Base-by-base conservation (phyloP, 2,888 invertebrate species). In the Stomorhina lunata region DNA sequence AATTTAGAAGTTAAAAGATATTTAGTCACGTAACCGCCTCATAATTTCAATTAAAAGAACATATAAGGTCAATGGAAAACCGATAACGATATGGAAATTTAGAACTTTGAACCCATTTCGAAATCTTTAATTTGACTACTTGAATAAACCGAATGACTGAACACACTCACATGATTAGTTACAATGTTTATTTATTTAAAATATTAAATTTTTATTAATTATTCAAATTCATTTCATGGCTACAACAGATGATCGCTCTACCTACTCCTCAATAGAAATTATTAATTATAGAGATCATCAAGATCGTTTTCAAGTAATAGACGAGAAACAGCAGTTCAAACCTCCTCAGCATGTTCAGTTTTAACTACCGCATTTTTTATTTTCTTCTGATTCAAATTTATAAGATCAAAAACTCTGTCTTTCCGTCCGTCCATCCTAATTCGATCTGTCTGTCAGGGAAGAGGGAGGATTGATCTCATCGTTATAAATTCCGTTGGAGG, bases 301-400 rank as follows among this genome's bases (percentile, higher is more conserved):
- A 17, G 25, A 80, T 50, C 57, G n/a, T n/a, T n/a, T n/a, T n/a
- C n/a, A n/a, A 57, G 43, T 48, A 34, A 6, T 32, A 63, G 50
- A n/a, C n/a, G n/a, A n/a, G n/a, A n/a, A n/a, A n/a, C 61, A 12
- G 40, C 59, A 50, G 22, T 32, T n/a, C 22, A 10, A 40, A 2
- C 32, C 10, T 29, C 75, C 69, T 32, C 59, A 69, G 53, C 50
- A 72, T 77, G 65, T 59, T 75, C 2, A 32, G 50, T 61, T 69
- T n/a, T 4, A 53, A 68, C 80, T 80, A 75, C 80, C 61, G 68
- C 80, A 29, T 80, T 68, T 73, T 55, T 22, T 43, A n/a, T 53
- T 20, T 15, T 75, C 1, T 32, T 57, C n/a, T 10, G 50, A n/a
- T n/a, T n/a, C n/a, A n/a, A n/a, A n/a, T n/a, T n/a, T n/a, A n/a